Evolutionary conservation across 1,140 invertebrate genomes (phyloP).

Genomic region (Zelostemma sp.): DNA sequence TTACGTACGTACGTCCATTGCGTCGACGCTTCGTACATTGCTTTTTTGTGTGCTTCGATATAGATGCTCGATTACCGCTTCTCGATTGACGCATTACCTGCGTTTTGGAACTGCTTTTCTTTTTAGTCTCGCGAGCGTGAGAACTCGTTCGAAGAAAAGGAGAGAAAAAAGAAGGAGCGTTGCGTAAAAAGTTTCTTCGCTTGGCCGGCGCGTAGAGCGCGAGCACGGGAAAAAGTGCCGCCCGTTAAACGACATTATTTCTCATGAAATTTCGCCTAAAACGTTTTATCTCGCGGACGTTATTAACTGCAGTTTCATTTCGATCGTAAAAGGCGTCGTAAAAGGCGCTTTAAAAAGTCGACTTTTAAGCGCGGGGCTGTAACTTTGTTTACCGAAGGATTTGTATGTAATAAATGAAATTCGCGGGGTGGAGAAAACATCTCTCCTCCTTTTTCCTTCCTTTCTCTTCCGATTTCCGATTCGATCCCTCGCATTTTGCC

Average conservation of each 20-base stretch:
- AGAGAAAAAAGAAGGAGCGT: too few species aligned
- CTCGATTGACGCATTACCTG: constrained; percentile 29
- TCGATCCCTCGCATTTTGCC: constrained; percentile 5
- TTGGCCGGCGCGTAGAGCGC: too few species aligned
- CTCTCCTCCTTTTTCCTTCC: not conserved
- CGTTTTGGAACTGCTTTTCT: constrained; percentile 8
- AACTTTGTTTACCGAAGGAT: constrained; percentile 28
- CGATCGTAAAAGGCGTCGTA: constrained; percentile 6
- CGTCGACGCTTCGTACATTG: constrained; percentile 25
- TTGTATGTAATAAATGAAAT: constrained; percentile 22
- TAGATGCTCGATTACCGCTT: constrained; percentile 39
- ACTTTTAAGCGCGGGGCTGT: constrained; percentile 11
- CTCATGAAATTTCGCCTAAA: too few species aligned
- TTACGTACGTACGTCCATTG: constrained; percentile 35
- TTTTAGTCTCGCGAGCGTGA: too few species aligned
- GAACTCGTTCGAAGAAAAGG: too few species aligned
- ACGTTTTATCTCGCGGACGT: not conserved
- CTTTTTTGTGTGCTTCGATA: constrained; percentile 34
- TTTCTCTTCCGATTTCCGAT: constrained; percentile 13
- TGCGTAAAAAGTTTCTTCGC: too few species aligned
- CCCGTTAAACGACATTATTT: too few species aligned
- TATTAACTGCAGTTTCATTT: not conserved
- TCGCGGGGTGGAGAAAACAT: not conserved
- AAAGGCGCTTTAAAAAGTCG: constrained; percentile 18
- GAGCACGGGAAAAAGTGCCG: too few species aligned